These are phyloP conservation scores for Pachliopta kotzebuea DNA, from an alignment of 2,888 invertebrate species.

Conservation along the genomic window DNA sequence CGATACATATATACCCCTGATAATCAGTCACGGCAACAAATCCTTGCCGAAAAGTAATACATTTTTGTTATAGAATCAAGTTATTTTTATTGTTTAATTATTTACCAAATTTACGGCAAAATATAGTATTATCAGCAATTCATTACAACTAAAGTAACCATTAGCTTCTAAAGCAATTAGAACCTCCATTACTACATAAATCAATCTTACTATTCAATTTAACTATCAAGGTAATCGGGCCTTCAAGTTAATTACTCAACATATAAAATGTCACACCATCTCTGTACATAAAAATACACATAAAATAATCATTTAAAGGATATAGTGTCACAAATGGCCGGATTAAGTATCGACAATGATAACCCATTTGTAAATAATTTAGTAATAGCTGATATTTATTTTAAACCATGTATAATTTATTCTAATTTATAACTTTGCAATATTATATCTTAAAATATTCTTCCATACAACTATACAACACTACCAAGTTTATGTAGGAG, in stretches of 20 bases:
- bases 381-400: background rate
- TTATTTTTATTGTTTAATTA: too few species aligned
- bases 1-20: too few species aligned
- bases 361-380: background rate
- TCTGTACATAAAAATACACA: conserved; percentile 3
- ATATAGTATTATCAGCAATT: background rate
- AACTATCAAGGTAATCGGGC: conserved; percentile 9
- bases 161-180: background rate
- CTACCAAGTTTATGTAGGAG: too few species aligned
- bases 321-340: background rate
- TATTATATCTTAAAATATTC: too few species aligned
- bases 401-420: background rate
- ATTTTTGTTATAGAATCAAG: too few species aligned
- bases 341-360: background rate
- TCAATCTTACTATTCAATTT: conserved; percentile 3
- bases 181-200: conserved; percentile 1
- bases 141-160: background rate
- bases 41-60: too few species aligned
- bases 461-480: too few species aligned
- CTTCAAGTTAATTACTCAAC: conserved; percentile 5
- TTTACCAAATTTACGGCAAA: background rate
- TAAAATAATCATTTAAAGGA: conserved; percentile 2
- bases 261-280: conserved; percentile 6
- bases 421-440: too few species aligned
- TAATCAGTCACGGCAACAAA: too few species aligned